phyloP scores from a whole-genome alignment of 2,113 vertebrate genomes.

The Vulpes lagopus region DNA sequence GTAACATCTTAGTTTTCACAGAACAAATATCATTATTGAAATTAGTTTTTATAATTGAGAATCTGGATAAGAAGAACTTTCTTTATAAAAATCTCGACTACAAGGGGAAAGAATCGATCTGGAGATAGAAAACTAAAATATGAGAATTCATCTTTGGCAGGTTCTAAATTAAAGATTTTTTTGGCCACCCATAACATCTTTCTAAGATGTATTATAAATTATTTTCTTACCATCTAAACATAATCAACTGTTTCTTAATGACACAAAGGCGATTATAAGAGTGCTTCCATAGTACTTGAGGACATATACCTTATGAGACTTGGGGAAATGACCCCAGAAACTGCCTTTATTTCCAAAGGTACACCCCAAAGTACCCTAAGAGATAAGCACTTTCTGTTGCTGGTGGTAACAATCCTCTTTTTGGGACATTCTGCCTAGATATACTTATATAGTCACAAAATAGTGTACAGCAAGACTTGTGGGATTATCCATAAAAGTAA shows the following conservation, averaged over 20 bases:
- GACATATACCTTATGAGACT: not conserved
- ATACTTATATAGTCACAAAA: not conserved
- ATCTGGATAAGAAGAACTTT: slow-evolving; percentile 22
- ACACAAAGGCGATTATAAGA: not conserved
- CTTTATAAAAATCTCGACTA: slow-evolving; percentile 9
- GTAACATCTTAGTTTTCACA: not conserved
- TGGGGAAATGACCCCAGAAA: not conserved
- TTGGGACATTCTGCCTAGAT: not conserved
- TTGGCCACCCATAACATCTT: not conserved
- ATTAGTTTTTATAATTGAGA: slow-evolving; percentile 29
- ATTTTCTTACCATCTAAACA: not conserved
- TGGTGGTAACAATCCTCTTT: not conserved
- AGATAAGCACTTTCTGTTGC: not conserved
- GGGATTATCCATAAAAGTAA: not conserved
- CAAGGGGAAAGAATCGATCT: not conserved
- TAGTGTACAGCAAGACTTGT: not conserved
- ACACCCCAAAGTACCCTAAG: not conserved
- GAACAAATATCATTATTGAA: not conserved
- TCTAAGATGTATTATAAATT: slow-evolving; percentile 15
- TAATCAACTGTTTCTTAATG: not conserved
- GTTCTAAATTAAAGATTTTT: slow-evolving; percentile 13
- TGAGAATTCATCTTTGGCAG: not conserved
- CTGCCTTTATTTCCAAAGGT: not conserved
- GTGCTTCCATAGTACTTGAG: not conserved
- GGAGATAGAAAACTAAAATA: not conserved